Percentiles rank a stretch among this genome's conserved stretches.
Evolutionary conservation across 2,113 vertebrate genomes (phyloP).

Genomic region (Syrrhaptes paradoxus): DNA sequence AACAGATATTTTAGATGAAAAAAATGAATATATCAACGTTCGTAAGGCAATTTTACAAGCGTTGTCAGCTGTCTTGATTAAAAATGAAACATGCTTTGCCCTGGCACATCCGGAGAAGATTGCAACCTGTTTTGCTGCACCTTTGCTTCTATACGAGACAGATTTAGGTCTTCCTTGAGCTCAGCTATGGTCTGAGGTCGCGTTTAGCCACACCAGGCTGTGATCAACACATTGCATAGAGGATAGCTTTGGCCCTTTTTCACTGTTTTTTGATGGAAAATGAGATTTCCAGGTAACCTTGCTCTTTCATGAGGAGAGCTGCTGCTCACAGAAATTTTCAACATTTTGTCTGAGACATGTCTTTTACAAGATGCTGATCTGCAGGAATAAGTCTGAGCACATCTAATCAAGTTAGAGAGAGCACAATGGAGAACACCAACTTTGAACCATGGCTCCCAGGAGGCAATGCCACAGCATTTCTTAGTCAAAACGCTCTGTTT

Average conservation of each 20-base stretch:
- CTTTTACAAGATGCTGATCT: background rate
- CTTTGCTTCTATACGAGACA: accelerated
- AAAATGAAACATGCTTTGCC: background rate
- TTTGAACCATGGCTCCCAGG: background rate
- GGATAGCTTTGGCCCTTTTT: background rate
- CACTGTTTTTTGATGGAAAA: background rate
- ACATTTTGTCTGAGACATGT: background rate
- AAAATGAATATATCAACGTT: background rate
- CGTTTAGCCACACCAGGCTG: background rate
- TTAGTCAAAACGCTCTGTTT: background rate
- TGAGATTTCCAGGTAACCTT: background rate
- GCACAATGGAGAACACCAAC: background rate
- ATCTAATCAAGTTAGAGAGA: background rate
- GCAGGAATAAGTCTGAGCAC: background rate
- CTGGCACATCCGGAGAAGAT: background rate
- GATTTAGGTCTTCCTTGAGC: background rate
- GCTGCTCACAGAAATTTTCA: background rate
- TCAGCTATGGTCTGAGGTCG: accelerated
- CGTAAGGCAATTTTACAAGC: background rate
- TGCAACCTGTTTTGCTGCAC: background rate
- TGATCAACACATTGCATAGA: accelerated
- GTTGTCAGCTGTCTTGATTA: background rate
- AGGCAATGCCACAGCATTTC: background rate
- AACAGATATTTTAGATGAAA: background rate
- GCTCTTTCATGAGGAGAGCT: background rate